A percentile compares a stretch with the other conserved stretches of the same genome.
Conservation (phyloP, 2,113 vertebrate species). For the Entosphenus tridentatus region DNA sequence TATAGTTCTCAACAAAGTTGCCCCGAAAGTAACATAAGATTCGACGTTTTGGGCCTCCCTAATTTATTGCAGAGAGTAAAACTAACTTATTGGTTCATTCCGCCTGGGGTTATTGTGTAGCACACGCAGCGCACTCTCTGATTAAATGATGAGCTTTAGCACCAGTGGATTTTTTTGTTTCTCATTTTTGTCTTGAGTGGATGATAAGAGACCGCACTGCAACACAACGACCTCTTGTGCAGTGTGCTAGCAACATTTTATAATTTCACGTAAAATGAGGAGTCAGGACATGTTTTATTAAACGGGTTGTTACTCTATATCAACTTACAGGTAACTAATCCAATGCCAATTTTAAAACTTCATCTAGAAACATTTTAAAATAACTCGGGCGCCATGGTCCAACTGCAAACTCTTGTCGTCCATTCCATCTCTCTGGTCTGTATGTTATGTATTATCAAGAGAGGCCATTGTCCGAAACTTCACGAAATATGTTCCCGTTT, state of each 20-base stretch:
- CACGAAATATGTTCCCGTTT: too few relatives aligned
- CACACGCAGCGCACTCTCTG: neutral
- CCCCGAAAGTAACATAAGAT: too few relatives aligned
- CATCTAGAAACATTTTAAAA: neutral
- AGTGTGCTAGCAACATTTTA: neutral
- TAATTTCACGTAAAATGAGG: neutral
- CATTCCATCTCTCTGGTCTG: neutral
- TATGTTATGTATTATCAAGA: neutral
- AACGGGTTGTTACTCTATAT: neutral
- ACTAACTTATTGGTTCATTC: neutral
- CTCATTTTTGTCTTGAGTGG: neutral
- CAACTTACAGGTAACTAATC: neutral
- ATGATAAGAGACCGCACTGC: neutral
- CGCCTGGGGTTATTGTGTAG: neutral
- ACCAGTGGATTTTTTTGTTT: neutral
- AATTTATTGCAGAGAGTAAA: neutral
- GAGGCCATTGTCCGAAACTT: too few relatives aligned
- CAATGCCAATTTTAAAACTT: neutral
- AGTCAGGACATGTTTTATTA: neutral
- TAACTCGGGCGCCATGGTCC: neutral
- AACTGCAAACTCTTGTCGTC: neutral
- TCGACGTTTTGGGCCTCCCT: too few relatives aligned
- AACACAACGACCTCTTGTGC: neutral
- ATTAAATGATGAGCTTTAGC: neutral
- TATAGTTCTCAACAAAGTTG: too few relatives aligned